phyloP scores from a whole-genome alignment of 2,797 vertebrate species.

The Semotilus atromaculatus region DNA sequence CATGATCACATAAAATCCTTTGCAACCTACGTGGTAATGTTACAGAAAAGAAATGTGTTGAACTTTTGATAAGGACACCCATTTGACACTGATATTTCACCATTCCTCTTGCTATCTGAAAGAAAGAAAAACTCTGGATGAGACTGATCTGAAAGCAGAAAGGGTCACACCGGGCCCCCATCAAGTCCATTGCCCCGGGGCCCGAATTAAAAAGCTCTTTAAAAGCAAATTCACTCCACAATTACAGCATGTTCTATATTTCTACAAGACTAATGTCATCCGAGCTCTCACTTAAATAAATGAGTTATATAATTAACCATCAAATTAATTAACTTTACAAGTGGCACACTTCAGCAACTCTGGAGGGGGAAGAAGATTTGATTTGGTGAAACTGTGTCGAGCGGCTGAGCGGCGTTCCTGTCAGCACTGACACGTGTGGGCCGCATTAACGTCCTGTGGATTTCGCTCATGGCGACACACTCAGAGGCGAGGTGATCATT shows the following conservation, averaged over 20 bases:
- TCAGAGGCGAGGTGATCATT: slow-evolving; percentile 41
- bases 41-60: not conserved
- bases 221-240: slow-evolving; percentile 59
- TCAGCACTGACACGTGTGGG: slow-evolving; percentile 42
- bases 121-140: not conserved
- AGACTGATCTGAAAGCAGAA: slow-evolving; percentile 2
- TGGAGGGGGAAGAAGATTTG: slow-evolving; percentile 47
- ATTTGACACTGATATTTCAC: not conserved
- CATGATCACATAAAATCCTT: not conserved
- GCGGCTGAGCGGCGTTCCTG: slow-evolving; percentile 35
- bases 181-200: slow-evolving; percentile 40
- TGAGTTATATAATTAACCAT: slow-evolving; percentile 64
- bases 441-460: slow-evolving; percentile 51
- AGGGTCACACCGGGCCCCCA: slow-evolving; percentile 25
- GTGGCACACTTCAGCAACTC: slow-evolving; percentile 60
- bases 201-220: slow-evolving; percentile 59
- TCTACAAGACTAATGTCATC: slow-evolving; percentile 57
- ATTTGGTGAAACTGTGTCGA: slow-evolving; percentile 44
- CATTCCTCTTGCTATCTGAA: not conserved
- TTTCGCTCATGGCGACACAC: slow-evolving; percentile 62
- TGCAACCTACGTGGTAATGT: not conserved
- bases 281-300: slow-evolving; percentile 62
- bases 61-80: slow-evolving; percentile 2
- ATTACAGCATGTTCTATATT: slow-evolving; percentile 63
- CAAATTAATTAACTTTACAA: slow-evolving; percentile 66